Evolutionary conservation across 2,113 vertebrate genomes (phyloP).

Genomic region (Mellivora capensis): DNA sequence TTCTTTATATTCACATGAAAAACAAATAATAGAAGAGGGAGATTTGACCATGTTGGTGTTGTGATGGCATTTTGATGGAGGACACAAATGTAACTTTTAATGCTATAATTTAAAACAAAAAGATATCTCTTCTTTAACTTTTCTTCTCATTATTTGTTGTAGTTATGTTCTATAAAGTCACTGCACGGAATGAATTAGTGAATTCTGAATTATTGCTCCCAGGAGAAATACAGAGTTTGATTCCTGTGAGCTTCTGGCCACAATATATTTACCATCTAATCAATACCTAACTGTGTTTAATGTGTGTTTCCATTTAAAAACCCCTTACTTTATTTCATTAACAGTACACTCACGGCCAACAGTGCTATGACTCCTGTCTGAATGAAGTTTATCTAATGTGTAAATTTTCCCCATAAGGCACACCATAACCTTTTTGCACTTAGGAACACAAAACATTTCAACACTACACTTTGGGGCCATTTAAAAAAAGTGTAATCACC

Average conservation of each 20-base stretch:
- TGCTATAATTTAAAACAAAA: neutral
- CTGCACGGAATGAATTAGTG: neutral
- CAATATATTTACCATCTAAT: neutral
- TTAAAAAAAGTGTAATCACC: neutral
- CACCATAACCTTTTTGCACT: neutral
- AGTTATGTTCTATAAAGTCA: neutral
- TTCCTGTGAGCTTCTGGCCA: neutral
- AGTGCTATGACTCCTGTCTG: neutral
- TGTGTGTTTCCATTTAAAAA: neutral
- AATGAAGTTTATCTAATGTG: neutral
- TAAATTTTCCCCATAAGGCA: neutral
- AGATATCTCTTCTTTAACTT: neutral
- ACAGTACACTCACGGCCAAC: neutral
- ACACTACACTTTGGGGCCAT: neutral
- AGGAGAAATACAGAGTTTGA: neutral
- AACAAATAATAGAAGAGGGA: neutral
- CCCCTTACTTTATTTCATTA: neutral
- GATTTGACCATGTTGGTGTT: neutral
- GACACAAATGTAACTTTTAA: neutral
- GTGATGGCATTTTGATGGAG: neutral
- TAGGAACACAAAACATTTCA: neutral
- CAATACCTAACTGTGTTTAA: neutral
- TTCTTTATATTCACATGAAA: neutral
- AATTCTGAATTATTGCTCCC: neutral
- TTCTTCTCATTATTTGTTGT: neutral